Base-by-base conservation (phyloP, 1,140 invertebrate species). In the Chionoecetes opilio region DNA sequence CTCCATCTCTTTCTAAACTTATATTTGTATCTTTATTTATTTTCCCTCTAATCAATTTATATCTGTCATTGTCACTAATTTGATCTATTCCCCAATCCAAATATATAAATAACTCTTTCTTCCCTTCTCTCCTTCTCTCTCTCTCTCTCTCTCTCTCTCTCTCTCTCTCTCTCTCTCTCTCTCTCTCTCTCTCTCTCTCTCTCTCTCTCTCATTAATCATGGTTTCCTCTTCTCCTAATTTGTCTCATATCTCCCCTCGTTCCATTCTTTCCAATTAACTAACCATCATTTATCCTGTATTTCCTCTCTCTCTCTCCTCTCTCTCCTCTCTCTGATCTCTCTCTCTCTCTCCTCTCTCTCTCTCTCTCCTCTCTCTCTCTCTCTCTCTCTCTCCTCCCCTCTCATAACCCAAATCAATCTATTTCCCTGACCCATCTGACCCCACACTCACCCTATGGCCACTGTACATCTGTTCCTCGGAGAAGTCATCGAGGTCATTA, bases 361-460 rank as follows among this genome's bases (percentile, higher is more conserved):
- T 84, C 37, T 75, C n/a, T 35, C 34, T 82, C 37, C 32, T 75
- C 53, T 75, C 63, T 92, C 53, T 29, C 26, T 34, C 53, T 53
- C 89, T 53, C 32, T 75, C 31, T 82, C 29, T 82, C 37, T 82
- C 53, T 37, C 41, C 29, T 63, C 53, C 6, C 34, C 91, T 38
- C 29, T 63, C n/a, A n/a, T n/a, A n/a, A n/a, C n/a, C n/a, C n/a
- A n/a, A n/a, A n/a, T n/a, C n/a, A n/a, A n/a, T n/a, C n/a, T n/a
- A n/a, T n/a, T n/a, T n/a, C n/a, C n/a, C n/a, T n/a, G n/a, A n/a
- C n/a, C n/a, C n/a, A n/a, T n/a, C n/a, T n/a, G n/a, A n/a, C n/a
- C n/a, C n/a, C n/a, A n/a, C n/a, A 92, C 63, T 92, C 82, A 46
- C 91, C 82, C 63, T 85, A n/a, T 92, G 75, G 75, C 82, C 91